Percentiles rank a stretch among this genome's conserved stretches.
Conservation (phyloP, 2,113 vertebrate species). For the Dipodomys spectabilis region DNA sequence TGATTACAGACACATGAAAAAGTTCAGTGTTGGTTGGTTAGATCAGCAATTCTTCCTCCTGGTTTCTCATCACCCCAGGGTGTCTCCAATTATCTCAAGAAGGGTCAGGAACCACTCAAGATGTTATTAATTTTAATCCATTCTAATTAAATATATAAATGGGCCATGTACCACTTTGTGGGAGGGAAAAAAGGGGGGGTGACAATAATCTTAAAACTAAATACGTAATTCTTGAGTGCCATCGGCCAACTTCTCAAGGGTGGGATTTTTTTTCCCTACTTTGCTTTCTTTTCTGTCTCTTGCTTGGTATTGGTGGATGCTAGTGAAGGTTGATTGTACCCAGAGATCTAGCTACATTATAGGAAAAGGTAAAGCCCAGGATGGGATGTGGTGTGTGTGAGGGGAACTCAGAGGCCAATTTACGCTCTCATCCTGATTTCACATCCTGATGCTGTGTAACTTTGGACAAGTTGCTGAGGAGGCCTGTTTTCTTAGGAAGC, state of each 20-base stretch:
- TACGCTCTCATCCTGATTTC: neutral
- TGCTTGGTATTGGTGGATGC: neutral
- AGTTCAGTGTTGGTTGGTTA: constrained; percentile 38
- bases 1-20: constrained; percentile 62
- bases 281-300: rapidly evolving
- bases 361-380: neutral
- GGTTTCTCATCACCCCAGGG: constrained; percentile 70
- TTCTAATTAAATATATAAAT: constrained; percentile 81
- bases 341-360: rapidly evolving
- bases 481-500: neutral
- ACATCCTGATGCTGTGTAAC: neutral
- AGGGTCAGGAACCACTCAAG: constrained; percentile 80
- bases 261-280: neutral
- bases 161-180: constrained; percentile 69
- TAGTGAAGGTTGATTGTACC: neutral
- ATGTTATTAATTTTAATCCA: constrained; percentile 80
- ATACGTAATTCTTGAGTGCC: neutral
- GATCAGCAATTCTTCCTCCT: constrained; percentile 72
- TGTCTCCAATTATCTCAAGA: constrained; percentile 79
- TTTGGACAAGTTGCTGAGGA: neutral
- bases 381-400: rapidly evolving
- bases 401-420: neutral
- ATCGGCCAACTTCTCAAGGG: neutral
- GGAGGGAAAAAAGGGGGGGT: neutral
- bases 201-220: constrained; percentile 35